phyloP scores from a whole-genome alignment of 1,140 invertebrate species.

The Temnothorax curvispinosus region DNA sequence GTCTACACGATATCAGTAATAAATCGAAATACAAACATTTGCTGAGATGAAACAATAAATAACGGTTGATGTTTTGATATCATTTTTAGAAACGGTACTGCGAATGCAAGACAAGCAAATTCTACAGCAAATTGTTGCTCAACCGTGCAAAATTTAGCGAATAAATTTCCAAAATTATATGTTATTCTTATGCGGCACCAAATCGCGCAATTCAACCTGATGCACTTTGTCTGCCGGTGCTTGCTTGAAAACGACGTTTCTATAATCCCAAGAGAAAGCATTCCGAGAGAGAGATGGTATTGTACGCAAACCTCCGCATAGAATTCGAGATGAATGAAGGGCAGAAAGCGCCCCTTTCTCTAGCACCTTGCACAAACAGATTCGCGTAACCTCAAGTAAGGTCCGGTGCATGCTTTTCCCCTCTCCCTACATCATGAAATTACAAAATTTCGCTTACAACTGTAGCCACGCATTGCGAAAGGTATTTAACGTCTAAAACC shows the following conservation, averaged over 20 bases:
- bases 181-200: background rate
- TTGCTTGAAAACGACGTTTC: slow-evolving; percentile 55
- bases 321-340: slow-evolving; percentile 51
- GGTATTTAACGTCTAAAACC: slow-evolving; percentile 28
- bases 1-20: background rate
- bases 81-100: background rate
- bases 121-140: background rate
- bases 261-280: slow-evolving; percentile 57
- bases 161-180: slow-evolving; percentile 33
- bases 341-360: slow-evolving; percentile 49
- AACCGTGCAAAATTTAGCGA: background rate
- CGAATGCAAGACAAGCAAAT: background rate
- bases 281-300: slow-evolving; percentile 29
- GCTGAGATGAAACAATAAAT: background rate
- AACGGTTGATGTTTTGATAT: background rate
- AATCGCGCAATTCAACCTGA: slow-evolving; percentile 44
- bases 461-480: slow-evolving; percentile 6
- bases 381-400: slow-evolving; percentile 49
- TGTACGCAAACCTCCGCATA: slow-evolving; percentile 49
- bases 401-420: slow-evolving; percentile 8
- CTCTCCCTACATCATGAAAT: slow-evolving; percentile 25
- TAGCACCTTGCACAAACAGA: slow-evolving; percentile 34
- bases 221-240: slow-evolving; percentile 32
- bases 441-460: slow-evolving; percentile 39
- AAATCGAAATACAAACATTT: background rate